These are phyloP conservation scores for Drosophila neoperkinsi DNA, from an alignment of 2,888 invertebrate genomes.

Conservation along the genomic window DNA sequence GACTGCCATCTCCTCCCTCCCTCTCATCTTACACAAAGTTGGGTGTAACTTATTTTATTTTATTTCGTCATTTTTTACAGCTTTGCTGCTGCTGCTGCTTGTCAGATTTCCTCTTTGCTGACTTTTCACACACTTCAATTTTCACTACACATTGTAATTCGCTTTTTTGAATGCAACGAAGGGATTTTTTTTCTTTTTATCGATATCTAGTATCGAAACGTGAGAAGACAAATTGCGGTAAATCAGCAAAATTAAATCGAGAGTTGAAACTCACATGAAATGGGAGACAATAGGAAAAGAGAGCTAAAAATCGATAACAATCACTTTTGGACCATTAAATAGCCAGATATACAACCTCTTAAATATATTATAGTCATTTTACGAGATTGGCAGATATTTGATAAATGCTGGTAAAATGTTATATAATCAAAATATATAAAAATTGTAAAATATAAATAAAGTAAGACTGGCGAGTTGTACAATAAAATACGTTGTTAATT, in stretches of 20 bases:
- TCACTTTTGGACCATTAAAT: neutral
- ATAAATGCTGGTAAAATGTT: neutral
- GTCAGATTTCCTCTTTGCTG: slow-evolving; percentile 46
- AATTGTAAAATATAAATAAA: neutral
- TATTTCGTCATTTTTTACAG: slow-evolving; percentile 31
- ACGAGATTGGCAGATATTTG: neutral
- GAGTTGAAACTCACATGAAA: slow-evolving; percentile 6
- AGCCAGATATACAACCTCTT: neutral
- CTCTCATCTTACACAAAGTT: slow-evolving; percentile 10
- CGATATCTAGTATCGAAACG: slow-evolving; percentile 40
- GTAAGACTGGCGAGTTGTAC: neutral
- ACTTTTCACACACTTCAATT: slow-evolving; percentile 48
- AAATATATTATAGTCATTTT: neutral
- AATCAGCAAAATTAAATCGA: slow-evolving; percentile 18
- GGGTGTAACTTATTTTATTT: slow-evolving; percentile 63
- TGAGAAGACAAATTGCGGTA: slow-evolving; percentile 22
- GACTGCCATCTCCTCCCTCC: slow-evolving; percentile 10
- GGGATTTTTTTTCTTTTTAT: slow-evolving; percentile 25
- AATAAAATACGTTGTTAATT: slow-evolving; percentile 4
- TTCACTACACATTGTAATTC: slow-evolving; percentile 25
- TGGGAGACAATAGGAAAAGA: neutral
- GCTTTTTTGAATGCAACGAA: slow-evolving; percentile 20
- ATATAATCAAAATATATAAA: neutral
- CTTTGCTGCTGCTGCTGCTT: slow-evolving; percentile 15
- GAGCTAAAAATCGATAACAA: neutral